Base-by-base conservation (phyloP, 1,140 invertebrate species). In the Batillaria attramentaria region DNA sequence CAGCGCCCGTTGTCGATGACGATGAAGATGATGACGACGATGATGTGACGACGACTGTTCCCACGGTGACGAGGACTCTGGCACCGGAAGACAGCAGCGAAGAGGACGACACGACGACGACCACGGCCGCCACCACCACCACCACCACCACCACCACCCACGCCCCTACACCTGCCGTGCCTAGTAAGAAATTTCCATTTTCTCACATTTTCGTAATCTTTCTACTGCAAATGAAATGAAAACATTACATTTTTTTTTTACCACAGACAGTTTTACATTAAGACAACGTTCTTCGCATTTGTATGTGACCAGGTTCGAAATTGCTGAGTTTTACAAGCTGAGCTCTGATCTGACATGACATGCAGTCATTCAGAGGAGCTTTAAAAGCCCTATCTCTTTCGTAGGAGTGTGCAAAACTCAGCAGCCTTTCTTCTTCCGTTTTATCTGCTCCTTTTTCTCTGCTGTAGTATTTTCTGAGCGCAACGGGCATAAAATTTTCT, bases 1-100 rank as follows among this genome's bases (percentile, higher is more conserved):
- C 28, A 13, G 28, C 28, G 8, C 24, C 62, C 8, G 33, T 16
- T 16, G 33, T 13, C 2, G 0, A 2, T 1, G n/a, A n/a, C 43
- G 43, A 72, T 42, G 54, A 73, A 35, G 54, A 50, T 10, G 72
- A 73, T 1, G 46, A 54, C 54, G 43, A 50, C 42, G 42, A 72
- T 43, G 70, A 42, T n/a, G 20, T 35, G 37, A 33, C 65, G 1
- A 35, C 65, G 65, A 20, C 24, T n/a, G 6, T 28, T 37, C 18
- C n/a, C 2, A 72, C 8, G 69, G 42, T 3, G 37, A 42, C 31
- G 69, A 72, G 8, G 69, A 72, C 42, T 35, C 13, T 72, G 42
- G 31, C 50, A 24, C 24, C 41, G 60, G 62, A 76, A 6, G 74
- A 62, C 1, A 35, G 62, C 57, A 57, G 37, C 50, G 72, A 66